Evolutionary conservation across 1,140 invertebrate species (phyloP).

Genomic region (Brachionus calyciflorus): DNA sequence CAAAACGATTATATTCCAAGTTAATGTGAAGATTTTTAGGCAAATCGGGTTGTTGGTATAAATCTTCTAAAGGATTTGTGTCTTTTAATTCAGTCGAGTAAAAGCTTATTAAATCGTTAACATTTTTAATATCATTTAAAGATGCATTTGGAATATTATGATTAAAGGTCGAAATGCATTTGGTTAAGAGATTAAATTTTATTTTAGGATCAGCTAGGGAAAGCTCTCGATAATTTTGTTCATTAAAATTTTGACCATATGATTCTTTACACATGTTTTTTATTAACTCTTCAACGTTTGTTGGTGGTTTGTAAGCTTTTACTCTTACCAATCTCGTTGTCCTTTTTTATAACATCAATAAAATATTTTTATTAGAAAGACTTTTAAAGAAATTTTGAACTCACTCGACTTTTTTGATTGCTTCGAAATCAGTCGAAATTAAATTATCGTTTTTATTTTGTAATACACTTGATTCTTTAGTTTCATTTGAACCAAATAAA

Average conservation of each 20-base stretch:
- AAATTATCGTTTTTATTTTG: background rate
- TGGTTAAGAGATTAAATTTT: slow-evolving; percentile 32
- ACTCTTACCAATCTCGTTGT: slow-evolving; percentile 34
- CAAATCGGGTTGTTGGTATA: slow-evolving; percentile 10
- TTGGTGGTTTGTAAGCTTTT: slow-evolving; percentile 44
- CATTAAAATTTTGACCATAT: slow-evolving; percentile 1
- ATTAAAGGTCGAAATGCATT: slow-evolving; percentile 8
- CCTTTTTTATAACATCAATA: background rate
- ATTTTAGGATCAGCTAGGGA: background rate
- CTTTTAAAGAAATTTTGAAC: background rate
- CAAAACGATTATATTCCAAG: slow-evolving; percentile 35
- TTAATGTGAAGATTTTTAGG: slow-evolving; percentile 42
- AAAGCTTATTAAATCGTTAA: background rate
- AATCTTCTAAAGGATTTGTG: slow-evolving; percentile 30
- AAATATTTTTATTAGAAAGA: background rate
- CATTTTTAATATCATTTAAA: slow-evolving; percentile 13
- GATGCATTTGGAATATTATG: slow-evolving; percentile 34
- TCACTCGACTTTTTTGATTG: slow-evolving; percentile 25
- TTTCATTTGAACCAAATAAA: slow-evolving; percentile 30
- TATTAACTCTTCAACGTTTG: slow-evolving; percentile 2
- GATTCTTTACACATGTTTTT: slow-evolving; percentile 33
- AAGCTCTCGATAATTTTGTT: background rate
- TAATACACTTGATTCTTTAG: background rate
- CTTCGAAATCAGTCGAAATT: slow-evolving; percentile 7
- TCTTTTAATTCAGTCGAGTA: slow-evolving; percentile 23